Evolutionary conservation across 2,113 vertebrate species (phyloP).

Genomic region (Carollia perspicillata): DNA sequence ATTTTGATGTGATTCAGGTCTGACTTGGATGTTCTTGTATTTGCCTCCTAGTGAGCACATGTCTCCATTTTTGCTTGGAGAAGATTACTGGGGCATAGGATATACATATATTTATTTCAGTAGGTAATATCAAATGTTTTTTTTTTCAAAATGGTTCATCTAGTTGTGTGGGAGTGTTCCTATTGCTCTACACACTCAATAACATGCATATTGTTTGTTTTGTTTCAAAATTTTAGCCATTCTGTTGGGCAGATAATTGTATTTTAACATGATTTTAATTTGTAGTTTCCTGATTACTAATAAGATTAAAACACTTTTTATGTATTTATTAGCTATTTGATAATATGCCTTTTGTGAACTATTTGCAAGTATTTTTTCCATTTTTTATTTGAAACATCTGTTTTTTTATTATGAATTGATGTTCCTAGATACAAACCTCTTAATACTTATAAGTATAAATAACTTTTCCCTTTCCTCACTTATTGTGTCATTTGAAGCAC

Average conservation of each 20-base stretch:
- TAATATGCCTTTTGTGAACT: not conserved
- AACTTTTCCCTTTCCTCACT: not conserved
- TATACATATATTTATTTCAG: not conserved
- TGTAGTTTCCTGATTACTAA: not conserved
- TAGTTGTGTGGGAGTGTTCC: not conserved
- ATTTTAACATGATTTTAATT: not conserved
- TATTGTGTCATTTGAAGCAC: not conserved
- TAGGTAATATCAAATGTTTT: not conserved
- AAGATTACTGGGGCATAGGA: not conserved
- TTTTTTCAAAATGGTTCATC: not conserved
- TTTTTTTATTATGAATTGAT: not conserved
- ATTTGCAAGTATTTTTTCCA: not conserved
- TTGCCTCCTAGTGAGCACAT: not conserved
- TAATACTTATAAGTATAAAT: not conserved
- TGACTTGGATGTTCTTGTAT: not conserved
- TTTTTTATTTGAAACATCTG: not conserved
- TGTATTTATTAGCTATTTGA: not conserved
- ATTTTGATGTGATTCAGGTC: not conserved
- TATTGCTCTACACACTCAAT: not conserved
- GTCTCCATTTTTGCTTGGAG: not conserved
- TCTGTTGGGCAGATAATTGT: not conserved
- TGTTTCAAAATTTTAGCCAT: not conserved
- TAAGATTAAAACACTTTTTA: not conserved
- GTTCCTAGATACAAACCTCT: not conserved
- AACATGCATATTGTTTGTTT: not conserved